Percentiles rank a stretch among this genome's conserved stretches.
Conservation (phyloP, 2,113 vertebrate species). For the Nannobrachium achirus region DNA sequence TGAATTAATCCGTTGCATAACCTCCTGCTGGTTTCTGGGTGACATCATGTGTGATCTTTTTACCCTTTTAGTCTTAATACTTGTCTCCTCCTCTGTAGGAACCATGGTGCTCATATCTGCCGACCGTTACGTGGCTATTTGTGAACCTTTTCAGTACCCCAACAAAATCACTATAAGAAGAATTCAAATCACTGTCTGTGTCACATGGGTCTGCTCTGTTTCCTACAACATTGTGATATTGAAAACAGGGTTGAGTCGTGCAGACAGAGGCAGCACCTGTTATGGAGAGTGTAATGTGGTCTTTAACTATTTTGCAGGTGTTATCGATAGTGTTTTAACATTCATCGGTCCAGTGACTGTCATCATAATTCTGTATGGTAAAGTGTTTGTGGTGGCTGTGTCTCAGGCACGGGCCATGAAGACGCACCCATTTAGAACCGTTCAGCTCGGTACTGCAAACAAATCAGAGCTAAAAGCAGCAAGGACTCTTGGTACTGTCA, state of each 20-base stretch:
- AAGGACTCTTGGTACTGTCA: constrained; percentile 26
- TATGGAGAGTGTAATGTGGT: constrained; percentile 4
- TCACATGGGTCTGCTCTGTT: constrained; percentile 43
- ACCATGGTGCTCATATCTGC: constrained; percentile 47
- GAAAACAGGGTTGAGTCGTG: background rate
- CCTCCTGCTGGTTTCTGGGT: constrained; percentile 56
- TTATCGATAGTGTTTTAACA: too few relatives aligned
- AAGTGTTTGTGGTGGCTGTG: constrained; percentile 31
- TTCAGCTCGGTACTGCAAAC: background rate
- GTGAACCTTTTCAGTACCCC: constrained; percentile 42
- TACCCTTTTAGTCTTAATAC: constrained; percentile 41
- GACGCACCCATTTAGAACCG: background rate
- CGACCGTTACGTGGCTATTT: constrained; percentile 52
- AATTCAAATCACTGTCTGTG: constrained; percentile 13
- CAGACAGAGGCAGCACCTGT: background rate
- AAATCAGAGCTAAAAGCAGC: constrained; percentile 31
- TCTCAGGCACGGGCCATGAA: constrained; percentile 49
- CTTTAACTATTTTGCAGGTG: constrained; percentile 13
- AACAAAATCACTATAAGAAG: constrained; percentile 36
- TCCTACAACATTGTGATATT: background rate
- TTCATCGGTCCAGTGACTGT: constrained; percentile 24
- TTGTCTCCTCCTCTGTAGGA: constrained; percentile 41
- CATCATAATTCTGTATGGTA: constrained; percentile 26
- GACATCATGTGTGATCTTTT: constrained; percentile 41
- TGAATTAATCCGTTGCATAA: constrained; percentile 54